These are phyloP conservation scores for Eristalis arbustorum DNA, from an alignment of 2,888 invertebrate genomes.

Conservation along the genomic window DNA sequence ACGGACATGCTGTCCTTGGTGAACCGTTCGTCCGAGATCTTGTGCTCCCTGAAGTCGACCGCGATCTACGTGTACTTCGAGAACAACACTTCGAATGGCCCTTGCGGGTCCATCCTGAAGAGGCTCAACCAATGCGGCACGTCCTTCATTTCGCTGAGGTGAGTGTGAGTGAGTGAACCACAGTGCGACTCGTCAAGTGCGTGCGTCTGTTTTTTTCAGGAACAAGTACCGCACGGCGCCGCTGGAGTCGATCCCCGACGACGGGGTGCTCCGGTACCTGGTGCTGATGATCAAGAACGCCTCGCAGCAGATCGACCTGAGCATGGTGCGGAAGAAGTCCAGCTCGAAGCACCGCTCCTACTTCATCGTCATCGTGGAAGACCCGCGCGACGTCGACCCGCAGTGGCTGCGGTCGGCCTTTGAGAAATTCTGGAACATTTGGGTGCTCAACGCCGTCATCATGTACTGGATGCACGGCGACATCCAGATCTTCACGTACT, in stretches of 20 bases:
- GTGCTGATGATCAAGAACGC: constrained; percentile 76
- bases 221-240: constrained; percentile 71
- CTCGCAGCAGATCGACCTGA: constrained; percentile 74
- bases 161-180: constrained; percentile 25
- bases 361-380: constrained; percentile 75
- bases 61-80: constrained; percentile 77
- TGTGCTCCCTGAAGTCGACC: constrained; percentile 75
- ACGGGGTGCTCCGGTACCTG: constrained; percentile 77
- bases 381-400: constrained; percentile 64
- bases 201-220: constrained; percentile 65
- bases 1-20: constrained; percentile 60
- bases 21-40: constrained; percentile 72
- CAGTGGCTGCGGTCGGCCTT: constrained; percentile 81
- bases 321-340: constrained; percentile 76
- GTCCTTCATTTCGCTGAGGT: constrained; percentile 76
- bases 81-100: constrained; percentile 73
- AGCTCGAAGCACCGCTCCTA: constrained; percentile 76
- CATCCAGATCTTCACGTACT: constrained; percentile 81
- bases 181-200: background rate
- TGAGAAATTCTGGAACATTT: constrained; percentile 81
- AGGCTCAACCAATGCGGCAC: constrained; percentile 75
- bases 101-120: constrained; percentile 74
- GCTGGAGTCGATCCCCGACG: constrained; percentile 74
- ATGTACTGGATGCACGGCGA: constrained; percentile 74
- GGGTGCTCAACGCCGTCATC: constrained; percentile 81